Evolutionary conservation across 2,113 vertebrate genomes (phyloP).

Genomic region (Propithecus coquereli): DNA sequence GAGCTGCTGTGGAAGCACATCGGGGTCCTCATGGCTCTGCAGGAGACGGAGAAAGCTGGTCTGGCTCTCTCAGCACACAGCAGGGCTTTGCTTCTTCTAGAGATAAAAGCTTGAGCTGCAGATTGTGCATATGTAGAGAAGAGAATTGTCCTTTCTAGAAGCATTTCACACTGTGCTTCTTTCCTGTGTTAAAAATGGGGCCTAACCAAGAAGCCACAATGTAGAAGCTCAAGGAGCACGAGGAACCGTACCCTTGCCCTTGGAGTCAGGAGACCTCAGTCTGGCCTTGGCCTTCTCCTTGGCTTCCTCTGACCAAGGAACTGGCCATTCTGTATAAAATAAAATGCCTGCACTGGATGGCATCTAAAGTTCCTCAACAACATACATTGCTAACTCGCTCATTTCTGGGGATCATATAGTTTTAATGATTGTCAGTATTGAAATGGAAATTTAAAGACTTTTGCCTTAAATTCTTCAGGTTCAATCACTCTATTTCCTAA

Average conservation of each 20-base stretch:
- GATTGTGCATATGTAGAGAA: background rate
- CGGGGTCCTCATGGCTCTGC: background rate
- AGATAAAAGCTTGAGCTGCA: conserved; percentile 10
- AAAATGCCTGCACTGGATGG: background rate
- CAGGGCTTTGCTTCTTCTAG: background rate
- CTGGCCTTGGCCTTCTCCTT: background rate
- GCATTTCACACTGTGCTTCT: background rate
- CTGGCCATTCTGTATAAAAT: background rate
- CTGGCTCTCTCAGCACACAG: background rate
- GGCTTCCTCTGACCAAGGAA: background rate
- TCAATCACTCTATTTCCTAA: background rate
- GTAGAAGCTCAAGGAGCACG: background rate
- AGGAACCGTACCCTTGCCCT: background rate
- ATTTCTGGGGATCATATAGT: background rate
- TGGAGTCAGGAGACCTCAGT: background rate
- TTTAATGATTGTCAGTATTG: background rate
- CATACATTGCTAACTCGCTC: background rate
- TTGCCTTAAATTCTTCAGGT: background rate
- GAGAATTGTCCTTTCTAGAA: background rate
- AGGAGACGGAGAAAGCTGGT: background rate
- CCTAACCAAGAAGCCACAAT: background rate
- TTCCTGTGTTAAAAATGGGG: background rate
- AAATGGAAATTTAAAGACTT: background rate
- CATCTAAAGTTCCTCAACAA: background rate
- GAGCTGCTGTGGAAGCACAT: background rate